These are phyloP conservation scores for Laterallus jamaicensis DNA, from an alignment of 2,113 vertebrate species.

Conservation along the genomic window DNA sequence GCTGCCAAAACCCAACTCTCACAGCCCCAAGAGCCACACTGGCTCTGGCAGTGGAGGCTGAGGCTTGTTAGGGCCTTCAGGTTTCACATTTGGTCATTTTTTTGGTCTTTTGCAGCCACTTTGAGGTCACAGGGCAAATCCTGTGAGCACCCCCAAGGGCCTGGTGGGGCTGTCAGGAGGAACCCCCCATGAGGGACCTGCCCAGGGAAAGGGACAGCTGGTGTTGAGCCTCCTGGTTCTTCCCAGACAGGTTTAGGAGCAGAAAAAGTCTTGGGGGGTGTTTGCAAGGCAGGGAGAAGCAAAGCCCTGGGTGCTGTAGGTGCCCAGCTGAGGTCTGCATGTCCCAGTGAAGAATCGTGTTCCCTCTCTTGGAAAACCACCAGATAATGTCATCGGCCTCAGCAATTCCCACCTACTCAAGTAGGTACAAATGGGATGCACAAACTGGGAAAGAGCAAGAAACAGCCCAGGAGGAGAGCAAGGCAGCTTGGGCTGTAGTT, in stretches of 20 bases:
- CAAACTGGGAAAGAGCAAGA: background rate
- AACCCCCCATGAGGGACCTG: background rate
- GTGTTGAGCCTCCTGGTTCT: background rate
- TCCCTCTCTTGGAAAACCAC: background rate
- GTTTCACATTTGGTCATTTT: background rate
- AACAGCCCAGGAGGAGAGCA: fast-evolving
- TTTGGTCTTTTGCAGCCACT: background rate
- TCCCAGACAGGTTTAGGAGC: background rate
- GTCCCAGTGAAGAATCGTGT: fast-evolving
- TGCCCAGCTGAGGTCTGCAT: background rate
- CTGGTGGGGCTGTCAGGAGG: background rate
- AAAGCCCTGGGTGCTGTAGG: background rate
- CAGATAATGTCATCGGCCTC: background rate
- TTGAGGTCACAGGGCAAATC: background rate
- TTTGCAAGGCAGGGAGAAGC: background rate
- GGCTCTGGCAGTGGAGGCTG: background rate
- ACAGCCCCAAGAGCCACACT: fast-evolving
- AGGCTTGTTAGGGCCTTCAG: fast-evolving
- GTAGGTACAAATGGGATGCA: background rate
- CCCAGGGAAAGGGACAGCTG: background rate
- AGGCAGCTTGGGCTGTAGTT: fast-evolving
- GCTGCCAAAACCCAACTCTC: background rate
- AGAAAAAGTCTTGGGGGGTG: fast-evolving
- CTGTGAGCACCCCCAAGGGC: background rate
- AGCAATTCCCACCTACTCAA: background rate